Conservation (phyloP, 1,140 invertebrate genomes). For the Pissodes strobi region DNA sequence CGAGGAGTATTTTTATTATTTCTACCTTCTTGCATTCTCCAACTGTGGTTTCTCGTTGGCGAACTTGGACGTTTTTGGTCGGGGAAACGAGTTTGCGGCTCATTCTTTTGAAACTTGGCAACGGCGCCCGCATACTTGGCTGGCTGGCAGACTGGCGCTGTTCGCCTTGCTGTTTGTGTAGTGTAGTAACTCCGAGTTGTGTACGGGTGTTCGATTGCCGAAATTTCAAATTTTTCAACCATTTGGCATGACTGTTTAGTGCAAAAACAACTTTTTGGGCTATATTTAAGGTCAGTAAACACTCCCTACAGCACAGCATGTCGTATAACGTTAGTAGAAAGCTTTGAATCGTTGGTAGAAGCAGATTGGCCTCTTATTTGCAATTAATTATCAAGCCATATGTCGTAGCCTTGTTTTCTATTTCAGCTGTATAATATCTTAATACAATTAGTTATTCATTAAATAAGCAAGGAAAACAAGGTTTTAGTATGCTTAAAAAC, state of each 20-base stretch:
- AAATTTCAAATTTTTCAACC: constrained; percentile 19
- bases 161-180: constrained; percentile 8
- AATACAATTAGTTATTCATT: constrained; percentile 13
- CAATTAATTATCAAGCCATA: constrained; percentile 38
- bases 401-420: constrained; percentile 36
- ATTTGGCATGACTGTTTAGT: constrained; percentile 7
- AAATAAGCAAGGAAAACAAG: no score
- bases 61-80: no score
- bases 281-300: constrained; percentile 25
- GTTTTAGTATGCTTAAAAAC: neutral
- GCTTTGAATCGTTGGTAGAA: neutral
- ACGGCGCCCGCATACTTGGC: constrained; percentile 23
- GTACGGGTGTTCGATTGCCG: constrained; percentile 2
- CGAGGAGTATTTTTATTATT: no score
- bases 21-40: no score
- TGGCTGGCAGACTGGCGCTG: constrained; percentile 30
- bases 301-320: no score
- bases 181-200: constrained; percentile 6
- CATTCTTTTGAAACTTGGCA: constrained; percentile 21
- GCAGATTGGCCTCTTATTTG: constrained; percentile 3
- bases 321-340: no score
- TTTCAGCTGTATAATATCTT: neutral
- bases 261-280: constrained; percentile 9
- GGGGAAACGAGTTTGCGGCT: constrained; percentile 25
- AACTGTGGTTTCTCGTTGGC: no score